phyloP scores from a whole-genome alignment of 2,797 vertebrate species.

The Sebastes iracundus region DNA sequence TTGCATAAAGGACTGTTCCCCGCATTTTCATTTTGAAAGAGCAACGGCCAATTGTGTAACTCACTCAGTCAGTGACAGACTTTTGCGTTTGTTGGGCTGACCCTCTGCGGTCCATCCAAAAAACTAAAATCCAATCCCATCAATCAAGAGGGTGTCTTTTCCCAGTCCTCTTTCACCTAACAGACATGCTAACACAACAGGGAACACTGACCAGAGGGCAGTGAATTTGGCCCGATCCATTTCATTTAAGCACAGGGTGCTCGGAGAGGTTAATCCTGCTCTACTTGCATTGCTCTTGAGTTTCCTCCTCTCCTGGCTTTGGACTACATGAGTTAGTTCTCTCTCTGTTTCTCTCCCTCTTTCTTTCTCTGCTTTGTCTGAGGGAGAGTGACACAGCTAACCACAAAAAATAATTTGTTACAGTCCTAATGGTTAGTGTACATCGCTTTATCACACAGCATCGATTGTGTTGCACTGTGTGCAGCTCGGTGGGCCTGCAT shows the following conservation, averaged over 20 bases:
- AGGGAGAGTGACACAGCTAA: slow-evolving; percentile 39
- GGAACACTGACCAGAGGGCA: slow-evolving; percentile 28
- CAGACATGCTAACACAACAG: slow-evolving; percentile 26
- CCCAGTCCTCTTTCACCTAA: slow-evolving; percentile 6
- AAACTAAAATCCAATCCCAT: slow-evolving; percentile 46
- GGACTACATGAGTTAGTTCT: slow-evolving; percentile 38
- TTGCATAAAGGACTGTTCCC: too few species aligned
- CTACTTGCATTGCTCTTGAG: slow-evolving; percentile 47
- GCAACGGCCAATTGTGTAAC: too few species aligned
- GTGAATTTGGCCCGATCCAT: slow-evolving; percentile 56
- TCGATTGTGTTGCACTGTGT: slow-evolving; percentile 43
- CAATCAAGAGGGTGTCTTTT: slow-evolving; percentile 38
- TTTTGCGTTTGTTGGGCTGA: too few species aligned
- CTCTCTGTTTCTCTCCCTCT: not conserved
- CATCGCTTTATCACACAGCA: slow-evolving; percentile 57
- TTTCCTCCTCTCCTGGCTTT: slow-evolving; percentile 55
- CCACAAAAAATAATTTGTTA: slow-evolving; percentile 57
- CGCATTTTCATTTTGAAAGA: too few species aligned
- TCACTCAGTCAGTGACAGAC: too few species aligned
- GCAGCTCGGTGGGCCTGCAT: slow-evolving; percentile 35
- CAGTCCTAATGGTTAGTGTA: slow-evolving; percentile 52
- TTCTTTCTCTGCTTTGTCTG: slow-evolving; percentile 1
- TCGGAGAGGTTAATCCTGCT: slow-evolving; percentile 68
- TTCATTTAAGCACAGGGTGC: slow-evolving; percentile 59
- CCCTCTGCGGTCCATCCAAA: too few species aligned